Percentiles rank a stretch among this genome's conserved stretches.
These are phyloP conservation scores for Brachystomella parvula DNA, from an alignment of 1,140 invertebrate genomes.

Conservation along the genomic window DNA sequence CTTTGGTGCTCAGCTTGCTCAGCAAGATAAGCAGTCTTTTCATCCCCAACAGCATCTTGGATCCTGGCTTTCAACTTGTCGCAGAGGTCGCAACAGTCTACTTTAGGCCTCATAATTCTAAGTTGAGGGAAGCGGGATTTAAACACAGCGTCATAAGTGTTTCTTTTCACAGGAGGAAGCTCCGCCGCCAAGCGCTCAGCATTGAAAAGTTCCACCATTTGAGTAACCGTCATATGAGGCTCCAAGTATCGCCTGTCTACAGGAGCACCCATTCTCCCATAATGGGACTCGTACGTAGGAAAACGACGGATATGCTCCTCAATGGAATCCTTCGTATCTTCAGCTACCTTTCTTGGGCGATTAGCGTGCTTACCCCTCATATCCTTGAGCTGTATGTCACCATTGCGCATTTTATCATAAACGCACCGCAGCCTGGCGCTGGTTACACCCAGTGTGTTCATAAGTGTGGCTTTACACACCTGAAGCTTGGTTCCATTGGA, in stretches of 20 bases:
- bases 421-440: not conserved
- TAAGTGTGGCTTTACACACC: not conserved
- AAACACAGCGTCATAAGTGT: too few species aligned
- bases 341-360: not conserved
- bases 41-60: not conserved
- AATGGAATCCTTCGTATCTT: not conserved
- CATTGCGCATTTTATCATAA: not conserved
- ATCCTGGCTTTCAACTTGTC: not conserved
- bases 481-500: not conserved
- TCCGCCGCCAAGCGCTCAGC: too few species aligned
- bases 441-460: not conserved
- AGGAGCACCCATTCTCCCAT: not conserved
- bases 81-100: conserved; percentile 2
- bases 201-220: too few species aligned
- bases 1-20: not conserved
- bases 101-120: conserved; percentile 1
- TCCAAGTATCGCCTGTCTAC: not conserved
- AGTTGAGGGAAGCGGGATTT: too few species aligned
- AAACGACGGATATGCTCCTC: not conserved
- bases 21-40: not conserved
- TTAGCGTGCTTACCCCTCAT: not conserved
- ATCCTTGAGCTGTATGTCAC: not conserved
- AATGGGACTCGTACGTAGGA: not conserved
- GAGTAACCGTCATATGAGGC: too few species aligned
- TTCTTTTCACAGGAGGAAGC: too few species aligned